A percentile compares a stretch with the other conserved stretches of the same genome.
Evolutionary conservation across 2,113 vertebrate genomes (phyloP).

Genomic region (Calidris pugnax): DNA sequence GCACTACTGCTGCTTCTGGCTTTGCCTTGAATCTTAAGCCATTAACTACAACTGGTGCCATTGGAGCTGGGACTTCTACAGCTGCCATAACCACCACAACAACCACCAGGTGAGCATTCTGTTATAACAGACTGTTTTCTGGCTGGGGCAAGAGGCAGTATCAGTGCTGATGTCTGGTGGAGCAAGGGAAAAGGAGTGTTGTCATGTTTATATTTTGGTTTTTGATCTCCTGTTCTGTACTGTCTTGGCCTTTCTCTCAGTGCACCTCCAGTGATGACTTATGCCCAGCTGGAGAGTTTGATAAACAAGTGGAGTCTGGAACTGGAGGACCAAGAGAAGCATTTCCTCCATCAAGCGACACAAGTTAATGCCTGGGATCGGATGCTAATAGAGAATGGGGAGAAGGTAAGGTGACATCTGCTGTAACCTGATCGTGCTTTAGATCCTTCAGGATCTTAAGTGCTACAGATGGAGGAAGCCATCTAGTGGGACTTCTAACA

Average conservation of each 20-base stretch:
- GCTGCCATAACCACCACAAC: neutral
- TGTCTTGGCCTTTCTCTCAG: neutral
- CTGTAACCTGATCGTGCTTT: rapidly evolving
- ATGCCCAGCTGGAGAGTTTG: slow-evolving; percentile 90
- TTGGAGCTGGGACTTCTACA: slow-evolving; percentile 8
- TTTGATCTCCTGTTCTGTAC: neutral
- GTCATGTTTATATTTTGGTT: rapidly evolving
- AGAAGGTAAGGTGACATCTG: slow-evolving; percentile 76
- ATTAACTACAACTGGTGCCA: neutral
- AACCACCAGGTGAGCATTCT: neutral
- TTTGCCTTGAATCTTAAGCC: slow-evolving; percentile 85
- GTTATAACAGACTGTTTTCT: neutral
- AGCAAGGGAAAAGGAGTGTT: neutral
- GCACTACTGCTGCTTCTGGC: slow-evolving; percentile 19
- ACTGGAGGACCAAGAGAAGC: slow-evolving; percentile 94
- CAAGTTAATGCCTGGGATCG: slow-evolving; percentile 97
- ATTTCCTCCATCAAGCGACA: slow-evolving; percentile 94
- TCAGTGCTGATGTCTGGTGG: neutral
- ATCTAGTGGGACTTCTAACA: no score
- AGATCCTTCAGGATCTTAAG: neutral
- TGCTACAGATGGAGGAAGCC: neutral
- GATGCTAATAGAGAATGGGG: slow-evolving; percentile 90
- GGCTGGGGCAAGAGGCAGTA: neutral
- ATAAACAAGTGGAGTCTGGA: slow-evolving; percentile 99
- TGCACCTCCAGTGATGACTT: slow-evolving; percentile 86